Percentiles rank a stretch among this genome's conserved stretches.
Evolutionary conservation across 1,140 invertebrate genomes (phyloP).

Genomic region (Cephus cinctus): DNA sequence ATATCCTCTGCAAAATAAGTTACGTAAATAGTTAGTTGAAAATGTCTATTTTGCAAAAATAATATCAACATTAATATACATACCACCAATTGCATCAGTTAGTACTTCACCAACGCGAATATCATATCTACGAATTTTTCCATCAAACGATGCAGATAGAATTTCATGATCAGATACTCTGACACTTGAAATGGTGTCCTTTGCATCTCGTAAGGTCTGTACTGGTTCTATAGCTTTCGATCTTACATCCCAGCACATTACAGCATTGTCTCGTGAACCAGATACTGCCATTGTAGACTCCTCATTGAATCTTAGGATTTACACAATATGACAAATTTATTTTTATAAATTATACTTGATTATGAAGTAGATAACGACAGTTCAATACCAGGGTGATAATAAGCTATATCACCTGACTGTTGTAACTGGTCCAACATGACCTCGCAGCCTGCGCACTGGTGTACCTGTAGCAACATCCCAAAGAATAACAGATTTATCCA

Average conservation of each 20-base stretch:
- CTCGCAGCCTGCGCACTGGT: conserved; percentile 76
- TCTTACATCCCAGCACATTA: conserved; percentile 87
- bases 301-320: conserved; percentile 76
- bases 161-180: conserved; percentile 89
- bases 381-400: too few species aligned
- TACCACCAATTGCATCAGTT: conserved; percentile 84
- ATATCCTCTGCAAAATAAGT: conserved; percentile 63
- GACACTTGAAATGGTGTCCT: conserved; percentile 88
- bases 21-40: conserved; percentile 5
- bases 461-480: conserved; percentile 90
- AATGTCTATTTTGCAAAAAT: neutral
- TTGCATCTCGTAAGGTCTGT: conserved; percentile 85
- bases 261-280: conserved; percentile 88
- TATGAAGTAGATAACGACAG: too few species aligned
- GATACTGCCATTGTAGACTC: conserved; percentile 88
- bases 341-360: neutral
- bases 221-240: conserved; percentile 73
- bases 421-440: conserved; percentile 85
- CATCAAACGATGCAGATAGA: conserved; percentile 87
- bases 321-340: neutral
- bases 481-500: conserved; percentile 85
- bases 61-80: conserved; percentile 24
- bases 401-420: conserved; percentile 66
- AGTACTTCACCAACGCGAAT: conserved; percentile 80
- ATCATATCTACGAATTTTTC: conserved; percentile 85